Conservation (phyloP, 1,140 invertebrate species). For the Lasaia peninsularis region DNA sequence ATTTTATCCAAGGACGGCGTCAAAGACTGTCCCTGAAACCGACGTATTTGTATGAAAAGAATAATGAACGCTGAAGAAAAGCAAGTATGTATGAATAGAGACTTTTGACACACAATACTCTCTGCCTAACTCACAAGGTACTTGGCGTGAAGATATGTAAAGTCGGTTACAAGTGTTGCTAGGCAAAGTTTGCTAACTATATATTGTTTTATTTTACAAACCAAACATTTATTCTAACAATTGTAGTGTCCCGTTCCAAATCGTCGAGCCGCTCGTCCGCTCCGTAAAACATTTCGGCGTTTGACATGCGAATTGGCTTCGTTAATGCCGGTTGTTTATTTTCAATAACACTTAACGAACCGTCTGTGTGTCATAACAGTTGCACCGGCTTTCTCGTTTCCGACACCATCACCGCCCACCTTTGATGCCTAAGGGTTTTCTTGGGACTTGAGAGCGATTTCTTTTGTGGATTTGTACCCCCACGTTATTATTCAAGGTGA, state of each 20-base stretch:
- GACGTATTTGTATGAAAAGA: no score
- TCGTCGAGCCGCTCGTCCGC: conserved; percentile 14
- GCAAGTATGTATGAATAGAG: no score
- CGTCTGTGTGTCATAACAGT: conserved; percentile 71
- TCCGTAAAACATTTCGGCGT: conserved; percentile 31
- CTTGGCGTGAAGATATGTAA: no score
- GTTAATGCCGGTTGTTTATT: conserved; percentile 57
- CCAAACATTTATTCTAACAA: conserved; percentile 16
- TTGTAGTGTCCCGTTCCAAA: conserved; percentile 32
- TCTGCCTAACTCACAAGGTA: no score
- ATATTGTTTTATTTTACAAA: no score
- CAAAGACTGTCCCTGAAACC: no score
- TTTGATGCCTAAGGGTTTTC: conserved; percentile 55
- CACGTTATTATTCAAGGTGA: conserved; percentile 64
- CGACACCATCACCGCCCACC: conserved; percentile 58
- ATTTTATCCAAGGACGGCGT: no score
- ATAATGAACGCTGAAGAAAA: no score
- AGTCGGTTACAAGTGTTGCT: no score
- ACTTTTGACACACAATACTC: no score
- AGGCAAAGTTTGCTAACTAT: no score
- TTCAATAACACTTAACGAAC: conserved; percentile 63
- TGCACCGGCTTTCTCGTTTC: conserved; percentile 66
- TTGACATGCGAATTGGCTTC: conserved; percentile 48
- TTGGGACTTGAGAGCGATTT: conserved; percentile 57
- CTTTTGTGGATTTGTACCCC: conserved; percentile 65